Evolutionary conservation across 2,888 invertebrate species (phyloP).

Genomic region (Idaea biselata): DNA sequence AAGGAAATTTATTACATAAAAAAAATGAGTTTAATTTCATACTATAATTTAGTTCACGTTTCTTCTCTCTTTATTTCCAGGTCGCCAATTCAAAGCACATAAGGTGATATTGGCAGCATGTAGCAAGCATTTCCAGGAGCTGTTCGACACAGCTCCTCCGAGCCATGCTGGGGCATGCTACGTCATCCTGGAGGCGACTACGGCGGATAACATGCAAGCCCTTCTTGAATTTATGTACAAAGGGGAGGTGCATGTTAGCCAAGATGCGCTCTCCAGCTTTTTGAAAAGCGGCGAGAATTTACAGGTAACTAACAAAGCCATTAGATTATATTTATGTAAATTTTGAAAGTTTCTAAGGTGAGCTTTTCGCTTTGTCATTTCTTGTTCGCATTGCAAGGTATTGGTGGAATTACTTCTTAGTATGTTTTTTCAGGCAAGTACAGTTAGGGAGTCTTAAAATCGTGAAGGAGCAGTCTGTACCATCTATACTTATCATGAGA

Average conservation of each 20-base stretch:
- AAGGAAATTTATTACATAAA: too few relatives aligned
- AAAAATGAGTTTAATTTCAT: too few relatives aligned
- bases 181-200: conserved; percentile 93
- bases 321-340: background rate
- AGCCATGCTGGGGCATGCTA: conserved; percentile 89
- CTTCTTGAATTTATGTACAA: conserved; percentile 96
- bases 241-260: conserved; percentile 95
- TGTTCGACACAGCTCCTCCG: conserved; percentile 92
- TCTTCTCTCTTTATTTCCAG: conserved; percentile 68
- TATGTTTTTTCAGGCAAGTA: too few relatives aligned
- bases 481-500: too few relatives aligned
- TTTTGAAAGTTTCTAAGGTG: too few relatives aligned
- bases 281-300: conserved; percentile 94
- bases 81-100: conserved; percentile 94
- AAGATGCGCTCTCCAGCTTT: conserved; percentile 94
- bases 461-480: too few relatives aligned
- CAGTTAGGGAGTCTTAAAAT: too few relatives aligned
- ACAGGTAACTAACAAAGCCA: conserved; percentile 78
- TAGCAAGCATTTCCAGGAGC: conserved; percentile 95
- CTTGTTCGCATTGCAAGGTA: too few relatives aligned
- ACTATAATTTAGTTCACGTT: conserved; percentile 2
- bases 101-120: conserved; percentile 95
- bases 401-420: too few relatives aligned
- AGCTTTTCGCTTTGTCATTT: too few relatives aligned
- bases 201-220: conserved; percentile 94